Percentiles rank a stretch among this genome's conserved stretches.
These are phyloP conservation scores for Ericerus pela DNA, from an alignment of 1,140 invertebrate genomes.

Conservation along the genomic window DNA sequence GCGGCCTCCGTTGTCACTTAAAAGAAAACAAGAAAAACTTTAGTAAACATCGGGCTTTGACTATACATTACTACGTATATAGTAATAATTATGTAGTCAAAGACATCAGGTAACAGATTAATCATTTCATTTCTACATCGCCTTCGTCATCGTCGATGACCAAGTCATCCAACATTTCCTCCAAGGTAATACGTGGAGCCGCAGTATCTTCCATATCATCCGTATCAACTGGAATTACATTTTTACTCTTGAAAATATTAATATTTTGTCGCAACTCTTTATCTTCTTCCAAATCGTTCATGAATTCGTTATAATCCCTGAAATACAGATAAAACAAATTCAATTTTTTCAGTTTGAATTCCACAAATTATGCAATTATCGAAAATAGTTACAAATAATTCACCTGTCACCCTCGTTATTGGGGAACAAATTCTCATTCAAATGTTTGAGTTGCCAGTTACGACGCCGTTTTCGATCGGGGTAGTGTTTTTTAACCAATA, in stretches of 20 bases:
- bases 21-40: too few relatives aligned
- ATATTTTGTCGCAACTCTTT: conserved; percentile 70
- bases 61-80: too few relatives aligned
- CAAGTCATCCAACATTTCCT: conserved; percentile 95
- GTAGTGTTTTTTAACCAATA: conserved; percentile 87
- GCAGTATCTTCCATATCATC: conserved; percentile 52
- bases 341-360: background rate
- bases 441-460: conserved; percentile 85
- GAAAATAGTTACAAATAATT: too few relatives aligned
- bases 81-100: too few relatives aligned
- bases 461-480: conserved; percentile 57
- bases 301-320: conserved; percentile 86
- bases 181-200: conserved; percentile 71
- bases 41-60: too few relatives aligned
- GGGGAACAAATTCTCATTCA: conserved; percentile 46
- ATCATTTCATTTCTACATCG: too few relatives aligned
- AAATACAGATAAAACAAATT: conserved; percentile 25
- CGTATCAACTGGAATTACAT: conserved; percentile 38
- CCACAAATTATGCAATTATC: conserved; percentile 5
- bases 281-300: conserved; percentile 96
- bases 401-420: conserved; percentile 49
- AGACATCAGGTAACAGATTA: too few relatives aligned
- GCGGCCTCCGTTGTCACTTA: too few relatives aligned
- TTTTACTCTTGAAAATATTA: conserved; percentile 65
- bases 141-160: conserved; percentile 60